These are phyloP conservation scores for Holotrichia oblita DNA, from an alignment of 1,140 invertebrate species.

Conservation along the genomic window DNA sequence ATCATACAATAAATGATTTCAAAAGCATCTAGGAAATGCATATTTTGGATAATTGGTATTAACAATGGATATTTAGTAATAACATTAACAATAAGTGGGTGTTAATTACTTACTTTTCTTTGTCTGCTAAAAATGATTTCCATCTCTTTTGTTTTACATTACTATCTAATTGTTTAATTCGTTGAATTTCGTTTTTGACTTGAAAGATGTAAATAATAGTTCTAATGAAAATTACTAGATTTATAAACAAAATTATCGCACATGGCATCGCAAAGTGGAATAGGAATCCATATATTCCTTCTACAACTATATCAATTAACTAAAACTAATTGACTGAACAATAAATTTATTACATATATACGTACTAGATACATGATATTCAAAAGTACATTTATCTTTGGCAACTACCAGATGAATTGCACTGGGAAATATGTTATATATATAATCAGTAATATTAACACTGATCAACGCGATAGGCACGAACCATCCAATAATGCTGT, in stretches of 20 bases:
- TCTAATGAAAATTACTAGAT: conserved; percentile 8
- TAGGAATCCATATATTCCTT: conserved; percentile 10
- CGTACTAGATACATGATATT: not conserved
- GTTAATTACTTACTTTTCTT: conserved; percentile 10
- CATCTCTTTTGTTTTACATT: conserved; percentile 7
- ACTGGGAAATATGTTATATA: not conserved
- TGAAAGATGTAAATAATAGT: conserved; percentile 7
- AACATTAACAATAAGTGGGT: not conserved
- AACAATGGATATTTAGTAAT: too few relatives aligned
- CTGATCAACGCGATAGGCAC: not conserved
- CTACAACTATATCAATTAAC: conserved; percentile 20
- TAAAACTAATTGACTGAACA: not conserved
- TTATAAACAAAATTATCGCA: not conserved
- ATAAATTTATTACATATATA: not conserved
- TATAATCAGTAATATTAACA: conserved; percentile 9
- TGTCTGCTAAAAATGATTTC: not conserved
- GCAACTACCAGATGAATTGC: conserved; percentile 3
- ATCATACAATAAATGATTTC: too few relatives aligned
- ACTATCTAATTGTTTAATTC: not conserved
- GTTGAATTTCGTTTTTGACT: conserved; percentile 13
- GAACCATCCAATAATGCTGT: not conserved
- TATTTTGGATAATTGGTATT: too few relatives aligned
- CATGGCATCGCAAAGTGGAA: conserved; percentile 18
- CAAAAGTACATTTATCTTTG: not conserved
- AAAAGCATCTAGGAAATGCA: too few relatives aligned